phyloP scores from a whole-genome alignment of 2,888 invertebrate genomes.

The Acrobeloides nanus region DNA sequence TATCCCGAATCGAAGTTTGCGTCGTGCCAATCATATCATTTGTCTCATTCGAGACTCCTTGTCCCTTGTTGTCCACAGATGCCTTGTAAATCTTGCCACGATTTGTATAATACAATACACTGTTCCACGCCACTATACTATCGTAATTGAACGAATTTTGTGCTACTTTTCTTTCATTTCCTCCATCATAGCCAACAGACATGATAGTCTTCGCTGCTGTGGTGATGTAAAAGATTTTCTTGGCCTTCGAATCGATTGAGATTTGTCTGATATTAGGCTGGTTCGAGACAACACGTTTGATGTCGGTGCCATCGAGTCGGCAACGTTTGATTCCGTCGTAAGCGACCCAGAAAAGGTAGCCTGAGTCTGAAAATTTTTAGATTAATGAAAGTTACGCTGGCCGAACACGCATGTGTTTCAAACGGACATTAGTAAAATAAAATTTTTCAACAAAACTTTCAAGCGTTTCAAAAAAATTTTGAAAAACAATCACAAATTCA shows the following conservation, averaged over 20 bases:
- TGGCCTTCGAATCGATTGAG: conserved; percentile 22
- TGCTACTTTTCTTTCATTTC: conserved; percentile 8
- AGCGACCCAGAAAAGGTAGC: conserved; percentile 30
- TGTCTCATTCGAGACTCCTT: too few relatives aligned
- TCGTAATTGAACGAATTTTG: neutral
- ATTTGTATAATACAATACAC: conserved; percentile 8
- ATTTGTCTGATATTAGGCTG: conserved; percentile 14
- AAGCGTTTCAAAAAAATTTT: too few relatives aligned
- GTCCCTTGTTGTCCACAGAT: too few relatives aligned
- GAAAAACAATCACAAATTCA: too few relatives aligned
- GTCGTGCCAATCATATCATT: too few relatives aligned
- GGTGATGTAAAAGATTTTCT: conserved; percentile 2
- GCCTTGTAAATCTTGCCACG: conserved; percentile 7
- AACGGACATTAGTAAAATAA: too few relatives aligned
- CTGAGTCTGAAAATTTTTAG: too few relatives aligned
- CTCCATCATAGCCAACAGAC: conserved; percentile 24
- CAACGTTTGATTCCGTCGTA: conserved; percentile 19
- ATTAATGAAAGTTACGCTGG: neutral
- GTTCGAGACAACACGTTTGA: conserved; percentile 2
- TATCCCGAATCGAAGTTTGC: too few relatives aligned
- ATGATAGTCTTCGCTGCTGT: conserved; percentile 6
- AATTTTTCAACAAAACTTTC: too few relatives aligned
- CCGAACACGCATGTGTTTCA: neutral
- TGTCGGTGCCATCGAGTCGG: conserved; percentile 23
- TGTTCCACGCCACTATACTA: conserved; percentile 1